Base-by-base conservation (phyloP, 2,888 invertebrate species). In the Antitype chi region DNA sequence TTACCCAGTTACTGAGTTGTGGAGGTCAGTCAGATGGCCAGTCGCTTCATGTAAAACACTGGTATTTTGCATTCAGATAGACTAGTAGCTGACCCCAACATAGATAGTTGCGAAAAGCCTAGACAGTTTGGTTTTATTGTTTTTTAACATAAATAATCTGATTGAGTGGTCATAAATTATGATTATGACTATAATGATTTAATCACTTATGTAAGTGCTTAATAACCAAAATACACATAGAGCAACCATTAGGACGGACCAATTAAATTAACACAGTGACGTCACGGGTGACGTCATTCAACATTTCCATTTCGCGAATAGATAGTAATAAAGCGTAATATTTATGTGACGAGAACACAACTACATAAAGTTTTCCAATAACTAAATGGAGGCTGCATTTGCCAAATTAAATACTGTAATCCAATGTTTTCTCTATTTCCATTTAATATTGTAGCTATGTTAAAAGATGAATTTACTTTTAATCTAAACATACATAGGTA, bases 341-440 rank as follows among this genome's bases (percentile, higher is more conserved):
- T 85, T 88, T 84, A 85, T 88, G 82, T 83, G 81, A 76, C 73
- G 81, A 82, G 79, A 81, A 81, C 49, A 77, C 60, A 63, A 80
- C 76, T 78, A 71, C 76, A 84, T 63, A 84, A 89, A 88, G 87
- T 86, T 89, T 88, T 88, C 81, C 88, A 92, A 91, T 91, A 89
- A 88, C 86, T 86, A 84, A 91, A 90, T 91, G 90, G 89, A 87
- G 74, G 73, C 75, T 85, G 86, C 88, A 90, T 92, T 91, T 92
- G 71, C 86, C 75, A 87, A 90, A 92, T 90, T 85, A 90, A 90
- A 90, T 88, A 80, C 67, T 78, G 75, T 82, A 81, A 80, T 76
- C 72, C 62, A 76, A 74, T 82, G 60, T 82, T 85, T 80, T 47
- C 38, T 77, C 80, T 85, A 74, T 85, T 72, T 82, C 63, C 71